Evolutionary conservation across 37 sponge, comb jelly and placozoan genomes (phyloP).

Genomic region (Spongia lamella): DNA sequence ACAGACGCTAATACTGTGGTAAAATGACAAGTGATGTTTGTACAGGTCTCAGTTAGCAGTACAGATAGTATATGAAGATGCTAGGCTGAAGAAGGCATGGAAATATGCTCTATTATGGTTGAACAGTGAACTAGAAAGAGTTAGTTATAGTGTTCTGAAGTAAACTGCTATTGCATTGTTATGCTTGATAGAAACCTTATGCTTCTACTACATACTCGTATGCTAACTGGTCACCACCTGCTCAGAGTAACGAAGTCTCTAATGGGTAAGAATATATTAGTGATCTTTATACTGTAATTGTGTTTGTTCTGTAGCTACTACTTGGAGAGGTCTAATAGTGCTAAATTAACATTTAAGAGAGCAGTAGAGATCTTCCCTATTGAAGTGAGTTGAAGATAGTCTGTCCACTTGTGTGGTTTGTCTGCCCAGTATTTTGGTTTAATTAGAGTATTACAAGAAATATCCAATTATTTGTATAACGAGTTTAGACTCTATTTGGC

Average conservation of each 20-base stretch:
- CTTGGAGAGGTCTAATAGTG: slow-evolving; percentile 88
- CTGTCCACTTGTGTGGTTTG: too few relatives aligned
- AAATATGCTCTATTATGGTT: slow-evolving; percentile 71
- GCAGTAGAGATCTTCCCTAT: slow-evolving; percentile 67
- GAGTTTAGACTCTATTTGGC: too few relatives aligned
- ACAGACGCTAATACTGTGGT: background rate
- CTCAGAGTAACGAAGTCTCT: slow-evolving; percentile 79
- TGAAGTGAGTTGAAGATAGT: slow-evolving; percentile 36
- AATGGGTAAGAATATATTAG: slow-evolving; percentile 58
- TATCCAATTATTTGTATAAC: too few relatives aligned
- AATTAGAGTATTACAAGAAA: background rate
- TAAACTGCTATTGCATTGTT: background rate
- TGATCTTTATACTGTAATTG: background rate
- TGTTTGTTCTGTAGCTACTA: slow-evolving; percentile 52
- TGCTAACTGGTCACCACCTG: slow-evolving; percentile 86
- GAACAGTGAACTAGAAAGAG: slow-evolving; percentile 68
- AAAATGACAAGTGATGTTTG: background rate
- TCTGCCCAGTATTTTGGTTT: too few relatives aligned
- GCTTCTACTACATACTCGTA: slow-evolving; percentile 53
- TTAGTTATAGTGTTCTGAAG: slow-evolving; percentile 1
- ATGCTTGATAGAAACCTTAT: slow-evolving; percentile 35
- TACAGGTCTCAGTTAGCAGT: slow-evolving; percentile 53
- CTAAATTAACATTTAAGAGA: slow-evolving; percentile 70
- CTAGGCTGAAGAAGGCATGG: slow-evolving; percentile 52
- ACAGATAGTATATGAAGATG: slow-evolving; percentile 57